Evolutionary conservation across 2,888 invertebrate species (phyloP).

Genomic region (Nomada ruficornis): DNA sequence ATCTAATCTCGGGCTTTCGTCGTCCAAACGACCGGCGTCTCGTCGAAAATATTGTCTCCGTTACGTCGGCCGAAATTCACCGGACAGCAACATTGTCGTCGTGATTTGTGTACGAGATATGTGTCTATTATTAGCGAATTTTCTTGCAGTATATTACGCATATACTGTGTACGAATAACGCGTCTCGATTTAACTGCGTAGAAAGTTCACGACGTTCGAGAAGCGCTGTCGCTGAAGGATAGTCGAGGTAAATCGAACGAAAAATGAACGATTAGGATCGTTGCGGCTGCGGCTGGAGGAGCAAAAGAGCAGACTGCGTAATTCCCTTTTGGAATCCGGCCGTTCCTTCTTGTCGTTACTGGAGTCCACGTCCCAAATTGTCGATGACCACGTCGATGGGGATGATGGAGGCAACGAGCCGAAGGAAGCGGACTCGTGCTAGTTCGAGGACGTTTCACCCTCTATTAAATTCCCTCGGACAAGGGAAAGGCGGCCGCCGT

Average conservation of each 20-base stretch:
- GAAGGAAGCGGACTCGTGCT: slow-evolving; percentile 69
- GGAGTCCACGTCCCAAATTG: slow-evolving; percentile 62
- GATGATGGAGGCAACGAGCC: slow-evolving; percentile 61
- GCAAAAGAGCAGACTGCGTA: slow-evolving; percentile 40
- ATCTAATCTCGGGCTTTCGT: slow-evolving; percentile 60
- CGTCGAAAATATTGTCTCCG: slow-evolving; percentile 43
- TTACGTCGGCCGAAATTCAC: slow-evolving; percentile 20
- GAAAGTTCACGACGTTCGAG: too few species aligned
- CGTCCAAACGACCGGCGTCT: slow-evolving; percentile 27
- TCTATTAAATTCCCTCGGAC: slow-evolving; percentile 85
- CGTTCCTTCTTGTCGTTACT: slow-evolving; percentile 23
- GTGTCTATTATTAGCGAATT: background rate
- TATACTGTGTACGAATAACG: too few species aligned
- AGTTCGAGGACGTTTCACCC: slow-evolving; percentile 82
- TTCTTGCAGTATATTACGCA: background rate
- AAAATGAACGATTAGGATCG: slow-evolving; percentile 46
- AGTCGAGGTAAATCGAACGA: slow-evolving; percentile 40
- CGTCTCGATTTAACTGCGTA: too few species aligned
- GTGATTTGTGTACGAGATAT: background rate
- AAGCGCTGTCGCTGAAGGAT: background rate
- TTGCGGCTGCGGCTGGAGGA: slow-evolving; percentile 27
- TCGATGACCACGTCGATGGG: slow-evolving; percentile 67
- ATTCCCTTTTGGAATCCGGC: slow-evolving; percentile 42
- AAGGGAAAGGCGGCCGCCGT: slow-evolving; percentile 86
- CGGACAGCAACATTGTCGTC: background rate